Evolutionary conservation across 2,797 vertebrate species (phyloP).

Genomic region (Pangasius mekongensis): DNA sequence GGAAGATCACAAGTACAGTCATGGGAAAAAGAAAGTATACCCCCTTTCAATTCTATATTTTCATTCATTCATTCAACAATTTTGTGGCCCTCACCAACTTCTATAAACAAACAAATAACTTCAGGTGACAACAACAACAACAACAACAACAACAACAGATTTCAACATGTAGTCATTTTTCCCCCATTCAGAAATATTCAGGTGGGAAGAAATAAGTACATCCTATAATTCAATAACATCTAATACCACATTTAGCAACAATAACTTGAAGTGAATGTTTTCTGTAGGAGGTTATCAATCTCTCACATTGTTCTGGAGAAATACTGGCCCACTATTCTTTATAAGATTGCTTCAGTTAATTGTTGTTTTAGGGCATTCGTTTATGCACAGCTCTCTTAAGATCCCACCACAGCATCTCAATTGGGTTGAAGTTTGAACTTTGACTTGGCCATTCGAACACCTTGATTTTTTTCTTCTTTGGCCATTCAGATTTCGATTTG

Average conservation of each 20-base stretch:
- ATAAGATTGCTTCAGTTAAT: not conserved
- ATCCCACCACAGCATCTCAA: not conserved
- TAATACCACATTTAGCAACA: not conserved
- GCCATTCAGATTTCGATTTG: not conserved
- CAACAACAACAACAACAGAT: no score
- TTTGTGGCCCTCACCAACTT: not conserved
- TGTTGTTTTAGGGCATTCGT: not conserved
- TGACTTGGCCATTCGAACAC: not conserved
- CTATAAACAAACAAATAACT: not conserved
- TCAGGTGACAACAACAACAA: not conserved
- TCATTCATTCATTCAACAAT: not conserved
- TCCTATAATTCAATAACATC: not conserved
- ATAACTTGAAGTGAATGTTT: not conserved
- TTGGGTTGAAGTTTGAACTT: not conserved
- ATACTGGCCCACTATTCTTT: not conserved
- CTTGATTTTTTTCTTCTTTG: not conserved
- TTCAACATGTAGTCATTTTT: not conserved
- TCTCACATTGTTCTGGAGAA: not conserved
- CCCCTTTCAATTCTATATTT: not conserved
- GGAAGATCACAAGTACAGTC: not conserved
- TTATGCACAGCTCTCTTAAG: not conserved
- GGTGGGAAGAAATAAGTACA: not conserved
- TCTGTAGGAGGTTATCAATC: no score
- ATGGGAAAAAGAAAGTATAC: not conserved
- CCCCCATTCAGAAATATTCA: not conserved